Evolutionary conservation across 2,888 invertebrate species (phyloP), one percentile per base, ranked within the genome.

Genomic region (Tenodera sinensis): DNA sequence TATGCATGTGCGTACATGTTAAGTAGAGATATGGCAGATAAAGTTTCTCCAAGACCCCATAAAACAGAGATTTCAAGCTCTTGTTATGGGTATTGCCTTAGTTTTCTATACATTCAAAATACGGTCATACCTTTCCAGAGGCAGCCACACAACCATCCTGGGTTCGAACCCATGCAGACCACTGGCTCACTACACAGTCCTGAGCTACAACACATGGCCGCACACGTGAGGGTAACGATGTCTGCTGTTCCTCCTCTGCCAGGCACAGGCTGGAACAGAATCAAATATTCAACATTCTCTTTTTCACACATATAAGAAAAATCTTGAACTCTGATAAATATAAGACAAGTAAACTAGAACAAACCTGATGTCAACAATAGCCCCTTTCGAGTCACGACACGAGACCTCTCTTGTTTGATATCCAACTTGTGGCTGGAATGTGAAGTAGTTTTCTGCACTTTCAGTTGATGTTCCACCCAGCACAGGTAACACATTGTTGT

Each of bases 161-260:
- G 3, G 94, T 93, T 1, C 94, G 94, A 90, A 93, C 92, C 95
- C 95, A 95, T 89, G 95, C 94, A 87, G 95, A 93, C 95, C 95
- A 95, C 88, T 95, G 95, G 1, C 94, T 95, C 83, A 95, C 92
- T 3, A 93, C 92, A 91, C 95, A 95, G 91, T 95, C 94, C 90
- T 94, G 94, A 0, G 93, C 93, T 88, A 95, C 93, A 34, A 95
- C 94, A 91, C 95, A 95, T 27, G 94, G 94, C 27, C 91, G 91
- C 8, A 91, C 90, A 27, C 90, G 88, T 15, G 91, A 86, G 0
- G 92, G 91, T 81, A 91, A 34, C 34, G 83, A 71, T 3, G 71
- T 42, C 30, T 81, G 27, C 83, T 28, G 54, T n/a, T 89, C 83
- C 28, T 88, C 90, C 47, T 89, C 91, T 7, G 89, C 87, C 84